Evolutionary conservation across 2,113 vertebrate genomes (phyloP).

Genomic region (Psophia crepitans): DNA sequence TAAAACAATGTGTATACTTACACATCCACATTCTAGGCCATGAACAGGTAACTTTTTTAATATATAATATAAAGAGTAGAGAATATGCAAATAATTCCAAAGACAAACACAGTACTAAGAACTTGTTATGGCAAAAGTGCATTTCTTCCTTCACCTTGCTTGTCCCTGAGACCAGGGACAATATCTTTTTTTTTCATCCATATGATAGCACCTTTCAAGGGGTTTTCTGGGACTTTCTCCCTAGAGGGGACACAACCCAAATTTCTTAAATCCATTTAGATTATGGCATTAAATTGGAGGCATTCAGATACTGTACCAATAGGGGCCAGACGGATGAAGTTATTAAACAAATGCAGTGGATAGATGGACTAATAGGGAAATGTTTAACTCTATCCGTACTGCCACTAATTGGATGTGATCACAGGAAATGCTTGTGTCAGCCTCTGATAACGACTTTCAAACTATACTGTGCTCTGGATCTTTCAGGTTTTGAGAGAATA

Average conservation of each 20-base stretch:
- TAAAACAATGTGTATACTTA: background rate
- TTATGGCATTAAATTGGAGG: background rate
- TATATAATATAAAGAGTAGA: background rate
- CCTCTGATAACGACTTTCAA: background rate
- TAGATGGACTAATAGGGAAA: background rate
- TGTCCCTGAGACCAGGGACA: background rate
- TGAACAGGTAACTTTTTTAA: background rate
- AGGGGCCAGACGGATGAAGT: background rate
- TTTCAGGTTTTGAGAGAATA: background rate
- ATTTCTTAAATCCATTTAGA: background rate
- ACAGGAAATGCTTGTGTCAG: background rate
- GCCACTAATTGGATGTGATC: background rate
- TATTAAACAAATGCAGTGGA: background rate
- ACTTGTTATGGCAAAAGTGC: background rate
- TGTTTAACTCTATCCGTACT: background rate
- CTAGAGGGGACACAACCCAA: background rate
- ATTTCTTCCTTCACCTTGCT: background rate
- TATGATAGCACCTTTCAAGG: background rate
- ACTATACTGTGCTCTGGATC: background rate
- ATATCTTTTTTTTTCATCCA: background rate
- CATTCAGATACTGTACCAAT: background rate
- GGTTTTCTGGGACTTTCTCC: fast-evolving
- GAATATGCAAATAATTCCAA: background rate
- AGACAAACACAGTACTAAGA: background rate
- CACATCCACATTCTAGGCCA: background rate